Evolutionary conservation across 2,888 invertebrate genomes (phyloP), one percentile per base, ranked within the genome.

Genomic region (Schizaphis graminum): DNA sequence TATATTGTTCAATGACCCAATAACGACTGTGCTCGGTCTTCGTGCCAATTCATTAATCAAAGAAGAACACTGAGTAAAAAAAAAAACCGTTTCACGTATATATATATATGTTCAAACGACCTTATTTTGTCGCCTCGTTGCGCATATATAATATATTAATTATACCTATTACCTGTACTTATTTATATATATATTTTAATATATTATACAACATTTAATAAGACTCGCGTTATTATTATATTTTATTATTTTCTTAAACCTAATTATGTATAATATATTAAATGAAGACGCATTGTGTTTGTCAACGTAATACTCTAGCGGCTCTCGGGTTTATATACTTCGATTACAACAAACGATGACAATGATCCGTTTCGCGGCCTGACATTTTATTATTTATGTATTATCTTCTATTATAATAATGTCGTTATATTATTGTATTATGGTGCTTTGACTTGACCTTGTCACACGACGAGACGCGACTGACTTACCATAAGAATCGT

Each of bases 401-500:
- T 35, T 91, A 77, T 49, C 35, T 44, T 28, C 26, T 93, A 56
- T 26, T 61, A 61, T 44, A 11, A 41, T 44, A 77, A 91, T 8
- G 28, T 47, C 7, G 35, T 92, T 41, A 35, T 86, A n/a, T 87
- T 92, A 41, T 91, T 53, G 28, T 91, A 86, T 61, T 35, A 61
- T 44, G 21, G 16, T 28, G 13, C 21, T 92, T 35, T 41, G 93
- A 84, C 85, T 56, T 16, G 57, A 92, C 94, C 95, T 95, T 94
- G 91, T 88, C 88, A 91, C 53, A 8, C 13, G 3, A 0, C 35
- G 35, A 28, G 53, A 57, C 53, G 35, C 47, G 3, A 41, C 41
- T 87, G 61, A 96, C 98, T 97, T 96, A 98, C 98, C 97, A 98
- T 97, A 95, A 98, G 96, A 95, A 98, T 96, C 96, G 97, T 97